Percentiles rank a stretch among this genome's conserved stretches.
phyloP scores from a whole-genome alignment of 2,113 vertebrate species.

The Serilophus lunatus region DNA sequence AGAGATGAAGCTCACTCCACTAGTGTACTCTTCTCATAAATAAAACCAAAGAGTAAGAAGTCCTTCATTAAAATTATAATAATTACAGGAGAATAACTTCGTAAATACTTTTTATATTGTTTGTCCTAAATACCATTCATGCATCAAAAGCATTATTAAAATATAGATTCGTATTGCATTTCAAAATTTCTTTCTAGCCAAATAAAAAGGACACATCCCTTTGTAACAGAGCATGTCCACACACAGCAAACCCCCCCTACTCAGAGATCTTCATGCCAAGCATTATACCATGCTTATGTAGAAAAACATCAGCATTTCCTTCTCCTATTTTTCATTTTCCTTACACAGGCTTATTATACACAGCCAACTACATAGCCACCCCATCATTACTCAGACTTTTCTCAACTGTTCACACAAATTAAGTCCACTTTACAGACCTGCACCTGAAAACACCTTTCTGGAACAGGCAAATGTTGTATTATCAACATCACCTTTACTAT shows the following conservation, averaged over 20 bases:
- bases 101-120: not conserved
- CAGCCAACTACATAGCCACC: not conserved
- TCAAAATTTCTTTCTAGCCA: not conserved
- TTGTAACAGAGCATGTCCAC: not conserved
- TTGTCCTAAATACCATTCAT: not conserved
- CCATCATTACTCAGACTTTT: not conserved
- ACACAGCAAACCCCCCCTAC: not conserved
- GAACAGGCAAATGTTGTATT: not conserved
- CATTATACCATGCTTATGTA: fast-evolving
- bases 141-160: not conserved
- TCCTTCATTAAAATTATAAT: not conserved
- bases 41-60: not conserved
- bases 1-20: not conserved
- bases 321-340: not conserved
- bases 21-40: not conserved
- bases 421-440: not conserved
- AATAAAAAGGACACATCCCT: not conserved
- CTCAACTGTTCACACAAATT: not conserved
- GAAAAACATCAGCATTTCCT: not conserved
- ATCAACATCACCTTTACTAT: not conserved
- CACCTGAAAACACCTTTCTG: not conserved
- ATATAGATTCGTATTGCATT: not conserved
- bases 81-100: not conserved
- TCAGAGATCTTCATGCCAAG: not conserved
- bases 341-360: not conserved